These are phyloP conservation scores for Taeniopygia guttata DNA, from an alignment of 2,797 vertebrate genomes.

Conservation along the genomic window DNA sequence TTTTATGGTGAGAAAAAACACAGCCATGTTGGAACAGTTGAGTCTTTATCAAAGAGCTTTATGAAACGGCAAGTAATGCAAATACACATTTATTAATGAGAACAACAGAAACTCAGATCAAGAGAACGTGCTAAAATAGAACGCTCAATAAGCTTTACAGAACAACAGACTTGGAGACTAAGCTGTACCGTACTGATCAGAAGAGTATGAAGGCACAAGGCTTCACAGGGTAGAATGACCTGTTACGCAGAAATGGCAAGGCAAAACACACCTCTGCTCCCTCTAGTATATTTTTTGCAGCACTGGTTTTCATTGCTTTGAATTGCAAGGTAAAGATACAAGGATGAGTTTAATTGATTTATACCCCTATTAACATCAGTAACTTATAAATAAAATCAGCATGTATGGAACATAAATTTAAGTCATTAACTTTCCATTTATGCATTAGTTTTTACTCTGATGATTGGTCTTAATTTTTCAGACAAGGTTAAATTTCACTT, in stretches of 20 bases:
- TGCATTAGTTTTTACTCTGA: neutral
- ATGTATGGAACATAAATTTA: neutral
- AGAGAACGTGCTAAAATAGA: neutral
- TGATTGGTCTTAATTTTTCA: neutral
- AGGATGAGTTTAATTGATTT: neutral
- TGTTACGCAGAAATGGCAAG: neutral
- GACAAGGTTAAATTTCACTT: neutral
- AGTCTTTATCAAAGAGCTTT: neutral
- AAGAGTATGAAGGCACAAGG: neutral
- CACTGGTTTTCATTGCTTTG: neutral
- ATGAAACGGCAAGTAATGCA: neutral
- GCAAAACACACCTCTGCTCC: neutral
- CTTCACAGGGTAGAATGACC: neutral
- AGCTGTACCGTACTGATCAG: neutral
- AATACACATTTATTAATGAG: neutral
- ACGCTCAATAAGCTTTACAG: neutral
- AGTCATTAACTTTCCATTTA: neutral
- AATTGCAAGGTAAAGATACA: neutral
- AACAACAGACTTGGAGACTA: neutral
- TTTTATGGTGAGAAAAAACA: neutral
- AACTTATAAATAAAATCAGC: neutral
- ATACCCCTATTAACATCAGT: neutral
- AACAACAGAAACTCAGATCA: neutral
- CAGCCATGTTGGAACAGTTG: neutral
- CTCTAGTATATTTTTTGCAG: neutral